Evolutionary conservation across 37 sponge, comb jelly and placozoan genomes (phyloP), one percentile per base, ranked within the genome.

Genomic region (Cliona cf. orientalis): DNA sequence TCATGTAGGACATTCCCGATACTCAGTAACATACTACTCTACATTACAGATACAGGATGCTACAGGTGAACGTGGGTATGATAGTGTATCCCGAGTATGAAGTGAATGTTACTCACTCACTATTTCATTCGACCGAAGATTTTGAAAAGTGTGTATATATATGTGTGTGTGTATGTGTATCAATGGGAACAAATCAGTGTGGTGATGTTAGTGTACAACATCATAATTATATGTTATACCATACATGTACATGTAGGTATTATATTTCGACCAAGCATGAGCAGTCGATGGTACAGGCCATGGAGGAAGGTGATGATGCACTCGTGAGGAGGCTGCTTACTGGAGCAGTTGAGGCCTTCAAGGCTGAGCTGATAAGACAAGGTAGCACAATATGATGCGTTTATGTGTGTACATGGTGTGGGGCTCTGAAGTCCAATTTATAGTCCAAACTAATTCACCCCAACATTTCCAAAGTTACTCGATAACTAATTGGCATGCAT

Each of bases 31-130:
- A n/a, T n/a, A n/a, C n/a, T n/a, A n/a, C n/a, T n/a, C n/a, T n/a
- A 37, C 61, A 12, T n/a, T 37, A 3, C 46, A 92, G 93, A 36
- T 92, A 75, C 67, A 40, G 46, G 36, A 61, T 93, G 85, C 66
- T 94, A 39, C 78, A 91, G 59, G 89, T 91, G 9, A 91, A 83
- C 19, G 78, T 69, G n/a, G 92, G 95, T 23, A 29, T 35, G 22
- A 29, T 75, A 49, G 79, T 82, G 38, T 95, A 63, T 34, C 78
- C 86, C 25, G 68, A 75, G 19, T 94, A 91, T 84, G 78, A 78
- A 26, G 69, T 94, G 21, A 45, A 32, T 37, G 66, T 78, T 9
- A 73, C 89, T 6, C 28, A 49, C 32, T 82, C 92, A 21, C 72
- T 94, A n/a, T 94, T 94, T 49, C 0, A 55, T 1, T 59, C 85